Base-by-base conservation (phyloP, 2,888 invertebrate species). In the Pandemis heparana region DNA sequence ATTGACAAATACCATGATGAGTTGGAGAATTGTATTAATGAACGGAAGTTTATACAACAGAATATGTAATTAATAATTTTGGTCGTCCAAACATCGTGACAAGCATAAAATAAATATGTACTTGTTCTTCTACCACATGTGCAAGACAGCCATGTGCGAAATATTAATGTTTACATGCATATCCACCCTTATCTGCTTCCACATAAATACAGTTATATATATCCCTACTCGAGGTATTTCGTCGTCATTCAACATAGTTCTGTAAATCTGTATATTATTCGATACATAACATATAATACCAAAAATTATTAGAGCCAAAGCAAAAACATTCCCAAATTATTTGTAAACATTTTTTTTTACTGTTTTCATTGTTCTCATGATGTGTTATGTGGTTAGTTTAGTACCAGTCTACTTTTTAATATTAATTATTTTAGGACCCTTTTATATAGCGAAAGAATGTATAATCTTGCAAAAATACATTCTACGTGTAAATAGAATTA, bases 1-100 rank as follows among this genome's bases (percentile, higher is more conserved):
- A 88, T 95, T 59, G 94, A 95, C 14, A 94, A 90, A 75, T 95
- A 92, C 77, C 94, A 95, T 75, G 94, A 95, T 81, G 95, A 95
- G 77, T 77, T 95, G 51, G 95, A 95, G 74, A 95, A 95, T 70
- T 94, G 95, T 80, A 94, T 94, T 0, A 95, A 95, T 80, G 95
- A 95, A 75, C 89, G 88, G 70, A 95, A 95, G 72, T 91, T 90
- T 77, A 84, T 95, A 73, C 89, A 92, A 70, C 94, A 94, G 76
- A 94, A 94, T 80, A 92, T 94, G 91, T 92, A 60, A 86, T 5
- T 9, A n/a, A n/a, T 18, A 39, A 23, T 9, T 23, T 18, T 18
- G 14, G n/a, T 48, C 48, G 4, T 18, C 59, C 48, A 48, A 48
- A 14, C 5, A 12, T 48, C 48, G 23, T 23, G 2, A 23, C 23